Conservation (phyloP, 53 echinoderm and acorn worm genomes). For the Crossaster papposus region DNA sequence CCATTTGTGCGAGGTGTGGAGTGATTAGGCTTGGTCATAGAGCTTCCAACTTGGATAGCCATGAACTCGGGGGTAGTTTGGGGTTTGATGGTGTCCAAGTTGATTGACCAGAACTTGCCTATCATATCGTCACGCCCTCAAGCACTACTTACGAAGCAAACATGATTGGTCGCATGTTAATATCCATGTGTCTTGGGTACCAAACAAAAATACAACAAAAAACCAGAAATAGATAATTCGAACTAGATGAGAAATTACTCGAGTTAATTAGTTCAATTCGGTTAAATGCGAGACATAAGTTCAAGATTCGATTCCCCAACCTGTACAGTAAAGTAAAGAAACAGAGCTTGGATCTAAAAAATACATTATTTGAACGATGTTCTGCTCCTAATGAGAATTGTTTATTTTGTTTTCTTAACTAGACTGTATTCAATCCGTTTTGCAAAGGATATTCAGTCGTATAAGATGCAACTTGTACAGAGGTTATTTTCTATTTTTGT, state of each 20-base stretch:
- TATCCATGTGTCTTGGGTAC: no score
- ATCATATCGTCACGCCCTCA: neutral
- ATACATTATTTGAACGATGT: neutral
- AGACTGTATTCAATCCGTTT: neutral
- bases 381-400: neutral
- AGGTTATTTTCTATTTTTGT: constrained; percentile 45
- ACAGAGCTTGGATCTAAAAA: neutral
- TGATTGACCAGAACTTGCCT: constrained; percentile 20
- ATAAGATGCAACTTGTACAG: constrained; percentile 46
- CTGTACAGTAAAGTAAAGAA: neutral
- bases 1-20: constrained; percentile 55
- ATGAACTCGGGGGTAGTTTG: constrained; percentile 8
- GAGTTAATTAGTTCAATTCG: neutral
- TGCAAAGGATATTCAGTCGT: neutral
- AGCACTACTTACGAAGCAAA: neutral
- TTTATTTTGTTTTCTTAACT: no score
- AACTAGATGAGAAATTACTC: neutral
- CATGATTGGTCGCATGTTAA: neutral
- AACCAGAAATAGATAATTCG: no score
- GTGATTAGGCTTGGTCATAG: constrained; percentile 16
- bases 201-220: no score
- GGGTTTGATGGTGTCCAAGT: neutral
- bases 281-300: neutral
- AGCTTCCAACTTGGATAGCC: constrained; percentile 3
- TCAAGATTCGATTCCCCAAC: neutral